Evolutionary conservation across 2,888 invertebrate genomes (phyloP).

Genomic region (Crossocerus cetratus): DNA sequence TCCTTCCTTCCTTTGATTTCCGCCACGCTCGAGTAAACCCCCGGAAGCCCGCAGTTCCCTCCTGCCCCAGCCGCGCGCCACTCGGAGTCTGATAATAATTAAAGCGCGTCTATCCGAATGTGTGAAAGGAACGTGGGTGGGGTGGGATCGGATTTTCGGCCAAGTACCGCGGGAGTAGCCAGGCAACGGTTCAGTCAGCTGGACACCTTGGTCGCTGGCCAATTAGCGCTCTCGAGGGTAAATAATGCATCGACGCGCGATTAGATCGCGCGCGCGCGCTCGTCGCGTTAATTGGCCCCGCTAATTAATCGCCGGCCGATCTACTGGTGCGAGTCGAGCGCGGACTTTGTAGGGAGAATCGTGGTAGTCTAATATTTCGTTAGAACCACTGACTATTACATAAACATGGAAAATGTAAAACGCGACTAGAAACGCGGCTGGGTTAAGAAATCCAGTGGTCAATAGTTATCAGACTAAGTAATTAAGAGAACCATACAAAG

Average conservation of each 20-base stretch:
- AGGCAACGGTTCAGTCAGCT: background rate
- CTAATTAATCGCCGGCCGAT: conserved; percentile 1
- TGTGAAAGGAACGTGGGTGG: background rate
- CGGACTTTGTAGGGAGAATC: too few relatives aligned
- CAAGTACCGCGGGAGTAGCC: background rate
- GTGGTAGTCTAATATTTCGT: background rate
- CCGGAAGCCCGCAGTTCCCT: background rate
- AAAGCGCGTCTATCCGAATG: background rate
- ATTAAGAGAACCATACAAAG: too few relatives aligned
- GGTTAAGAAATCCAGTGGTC: too few relatives aligned
- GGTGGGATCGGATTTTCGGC: background rate
- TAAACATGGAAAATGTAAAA: too few relatives aligned
- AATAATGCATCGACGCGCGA: conserved; percentile 59
- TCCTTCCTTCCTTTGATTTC: conserved; percentile 40
- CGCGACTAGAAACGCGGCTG: too few relatives aligned
- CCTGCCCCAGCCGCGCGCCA: background rate
- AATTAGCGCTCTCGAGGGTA: conserved; percentile 49
- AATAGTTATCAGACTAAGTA: too few relatives aligned
- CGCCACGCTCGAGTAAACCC: conserved; percentile 51
- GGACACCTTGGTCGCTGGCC: conserved; percentile 28
- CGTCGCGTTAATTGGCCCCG: conserved; percentile 49
- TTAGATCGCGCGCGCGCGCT: conserved; percentile 46
- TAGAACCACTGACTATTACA: background rate
- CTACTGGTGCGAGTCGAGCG: background rate
- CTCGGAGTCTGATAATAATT: background rate